A percentile compares a stretch with the other conserved stretches of the same genome.
Conservation (phyloP, 2,113 vertebrate genomes). For the Calonectris borealis region DNA sequence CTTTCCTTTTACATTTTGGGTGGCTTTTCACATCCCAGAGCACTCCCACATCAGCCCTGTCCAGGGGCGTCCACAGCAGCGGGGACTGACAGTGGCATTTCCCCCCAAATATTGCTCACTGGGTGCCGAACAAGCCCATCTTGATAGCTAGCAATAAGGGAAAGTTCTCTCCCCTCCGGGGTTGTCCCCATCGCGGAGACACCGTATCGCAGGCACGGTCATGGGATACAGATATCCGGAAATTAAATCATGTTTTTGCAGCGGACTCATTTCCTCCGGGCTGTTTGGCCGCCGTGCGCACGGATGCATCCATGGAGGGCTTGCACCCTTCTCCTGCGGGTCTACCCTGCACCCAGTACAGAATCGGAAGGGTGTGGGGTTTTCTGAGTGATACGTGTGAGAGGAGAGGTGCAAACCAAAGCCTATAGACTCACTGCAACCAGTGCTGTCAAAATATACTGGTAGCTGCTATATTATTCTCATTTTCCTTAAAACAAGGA, state of each 20-base stretch:
- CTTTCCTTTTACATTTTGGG: neutral
- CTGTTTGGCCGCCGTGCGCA: accelerated
- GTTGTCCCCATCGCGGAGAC: neutral
- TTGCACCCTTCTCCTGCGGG: neutral
- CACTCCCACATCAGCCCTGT: neutral
- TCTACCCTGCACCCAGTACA: neutral
- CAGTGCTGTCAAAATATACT: neutral
- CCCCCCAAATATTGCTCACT: neutral
- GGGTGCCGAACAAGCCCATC: accelerated
- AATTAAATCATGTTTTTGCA: conserved; percentile 47
- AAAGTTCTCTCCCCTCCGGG: neutral
- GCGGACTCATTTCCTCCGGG: neutral
- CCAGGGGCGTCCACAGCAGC: neutral
- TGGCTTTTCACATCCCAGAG: neutral
- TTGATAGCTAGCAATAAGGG: neutral
- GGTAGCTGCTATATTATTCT: accelerated
- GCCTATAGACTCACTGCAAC: neutral
- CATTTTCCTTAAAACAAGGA: neutral
- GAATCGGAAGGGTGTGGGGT: neutral
- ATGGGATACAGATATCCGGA: neutral
- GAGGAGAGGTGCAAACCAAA: neutral
- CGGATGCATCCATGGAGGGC: accelerated
- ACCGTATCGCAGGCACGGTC: accelerated
- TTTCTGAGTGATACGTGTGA: accelerated
- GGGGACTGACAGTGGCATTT: accelerated